These are phyloP conservation scores for Asarcornis scutulata DNA, from an alignment of 2,113 vertebrate species.

Conservation along the genomic window DNA sequence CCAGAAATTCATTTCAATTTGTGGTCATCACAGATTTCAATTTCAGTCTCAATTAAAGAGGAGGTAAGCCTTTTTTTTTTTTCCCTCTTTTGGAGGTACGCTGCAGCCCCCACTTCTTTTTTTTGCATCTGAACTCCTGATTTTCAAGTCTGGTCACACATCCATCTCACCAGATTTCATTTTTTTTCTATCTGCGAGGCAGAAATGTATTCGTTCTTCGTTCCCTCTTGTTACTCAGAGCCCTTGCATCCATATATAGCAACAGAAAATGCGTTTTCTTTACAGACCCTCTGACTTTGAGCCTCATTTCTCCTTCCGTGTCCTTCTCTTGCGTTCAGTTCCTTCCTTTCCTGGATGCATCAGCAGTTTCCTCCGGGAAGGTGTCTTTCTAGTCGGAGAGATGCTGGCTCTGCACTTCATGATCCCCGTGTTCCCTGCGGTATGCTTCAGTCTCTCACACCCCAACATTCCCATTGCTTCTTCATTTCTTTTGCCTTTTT, in stretches of 20 bases:
- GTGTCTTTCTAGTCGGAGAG: constrained; percentile 47
- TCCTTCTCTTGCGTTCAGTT: constrained; percentile 28
- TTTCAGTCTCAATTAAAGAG: background rate
- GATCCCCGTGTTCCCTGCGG: background rate
- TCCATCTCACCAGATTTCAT: background rate
- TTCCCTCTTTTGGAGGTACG: accelerated
- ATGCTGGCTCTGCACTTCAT: constrained; percentile 28
- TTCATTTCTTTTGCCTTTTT: background rate
- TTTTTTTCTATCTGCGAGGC: background rate
- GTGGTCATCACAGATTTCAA: too few species aligned
- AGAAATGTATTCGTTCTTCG: constrained; percentile 11
- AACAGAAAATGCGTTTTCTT: background rate
- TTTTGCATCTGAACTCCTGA: background rate
- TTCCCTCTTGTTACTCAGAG: background rate
- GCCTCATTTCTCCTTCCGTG: constrained; percentile 34
- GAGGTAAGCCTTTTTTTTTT: background rate
- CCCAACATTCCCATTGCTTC: background rate
- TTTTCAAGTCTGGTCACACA: background rate
- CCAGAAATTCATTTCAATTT: background rate
- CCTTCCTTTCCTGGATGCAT: constrained; percentile 42
- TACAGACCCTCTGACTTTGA: constrained; percentile 30
- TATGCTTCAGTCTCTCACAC: background rate
- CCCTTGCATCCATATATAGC: background rate
- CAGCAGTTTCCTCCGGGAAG: constrained; percentile 57
- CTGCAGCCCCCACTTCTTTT: background rate